A percentile compares a stretch with the other conserved stretches of the same genome.
phyloP scores from a whole-genome alignment of 2,888 invertebrate species.

The Sussaba pulchella region DNA sequence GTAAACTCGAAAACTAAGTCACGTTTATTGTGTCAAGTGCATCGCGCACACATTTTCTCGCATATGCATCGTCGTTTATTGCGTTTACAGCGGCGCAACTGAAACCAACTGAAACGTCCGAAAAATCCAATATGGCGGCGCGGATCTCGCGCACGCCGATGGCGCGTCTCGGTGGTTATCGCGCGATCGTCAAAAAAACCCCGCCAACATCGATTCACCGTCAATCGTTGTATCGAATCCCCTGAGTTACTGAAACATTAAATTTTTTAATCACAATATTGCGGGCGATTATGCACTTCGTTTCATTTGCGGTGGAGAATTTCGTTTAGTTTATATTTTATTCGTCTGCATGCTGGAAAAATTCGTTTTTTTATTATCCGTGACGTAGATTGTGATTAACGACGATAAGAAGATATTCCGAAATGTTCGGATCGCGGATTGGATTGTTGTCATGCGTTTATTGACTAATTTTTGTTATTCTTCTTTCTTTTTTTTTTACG shows the following conservation, averaged over 20 bases:
- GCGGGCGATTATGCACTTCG: too few relatives aligned
- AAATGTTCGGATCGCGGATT: too few relatives aligned
- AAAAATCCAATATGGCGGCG: constrained; percentile 70
- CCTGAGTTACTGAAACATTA: too few relatives aligned
- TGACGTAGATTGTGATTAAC: neutral
- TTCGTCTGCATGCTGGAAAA: too few relatives aligned
- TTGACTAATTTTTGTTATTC: too few relatives aligned
- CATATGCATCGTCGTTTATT: constrained; percentile 72
- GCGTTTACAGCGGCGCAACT: neutral
- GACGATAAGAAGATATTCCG: too few relatives aligned
- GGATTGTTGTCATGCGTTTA: too few relatives aligned
- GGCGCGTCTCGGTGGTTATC: neutral
- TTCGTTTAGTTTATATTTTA: too few relatives aligned
- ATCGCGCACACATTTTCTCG: constrained; percentile 71
- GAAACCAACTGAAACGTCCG: neutral
- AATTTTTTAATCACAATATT: too few relatives aligned
- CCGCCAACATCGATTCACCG: constrained; percentile 8
- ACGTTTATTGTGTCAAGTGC: constrained; percentile 67
- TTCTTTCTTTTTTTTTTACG: too few relatives aligned
- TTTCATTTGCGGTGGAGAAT: too few relatives aligned
- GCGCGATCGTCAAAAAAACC: neutral
- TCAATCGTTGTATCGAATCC: too few relatives aligned
- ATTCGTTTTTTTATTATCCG: neutral
- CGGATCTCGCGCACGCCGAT: neutral
- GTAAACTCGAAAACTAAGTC: constrained; percentile 60